Percentiles rank a stretch among this genome's conserved stretches.
phyloP scores from a whole-genome alignment of 2,113 vertebrate species.

The Gopherus evgoodei region DNA sequence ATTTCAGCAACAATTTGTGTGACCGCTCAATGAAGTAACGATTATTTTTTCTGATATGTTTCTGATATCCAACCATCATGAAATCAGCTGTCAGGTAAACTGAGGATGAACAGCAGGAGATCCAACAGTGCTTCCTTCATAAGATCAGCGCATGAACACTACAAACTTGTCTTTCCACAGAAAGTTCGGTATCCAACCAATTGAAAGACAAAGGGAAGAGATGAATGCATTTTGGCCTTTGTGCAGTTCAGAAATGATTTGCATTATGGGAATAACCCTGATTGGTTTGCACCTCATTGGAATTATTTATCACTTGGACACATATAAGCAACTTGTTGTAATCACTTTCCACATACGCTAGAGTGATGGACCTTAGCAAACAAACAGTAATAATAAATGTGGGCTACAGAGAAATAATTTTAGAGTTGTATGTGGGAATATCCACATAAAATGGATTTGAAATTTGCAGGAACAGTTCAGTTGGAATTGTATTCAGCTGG shows the following conservation, averaged over 20 bases:
- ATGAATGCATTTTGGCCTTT: not conserved
- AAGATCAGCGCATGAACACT: slow-evolving; percentile 71
- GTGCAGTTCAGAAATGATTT: not conserved
- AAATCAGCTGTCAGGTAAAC: slow-evolving; percentile 71
- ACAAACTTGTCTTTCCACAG: not conserved
- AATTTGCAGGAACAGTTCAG: slow-evolving; percentile 12
- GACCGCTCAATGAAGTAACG: not conserved
- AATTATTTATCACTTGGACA: not conserved
- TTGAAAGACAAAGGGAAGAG: not conserved
- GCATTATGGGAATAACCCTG: not conserved
- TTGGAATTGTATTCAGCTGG: not conserved
- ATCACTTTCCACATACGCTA: not conserved
- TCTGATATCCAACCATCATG: slow-evolving; percentile 7
- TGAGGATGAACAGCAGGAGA: slow-evolving; percentile 64
- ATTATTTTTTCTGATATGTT: not conserved
- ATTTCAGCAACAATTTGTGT: not conserved
- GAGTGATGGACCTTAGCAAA: not conserved
- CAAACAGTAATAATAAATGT: not conserved
- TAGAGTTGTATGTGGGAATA: not conserved
- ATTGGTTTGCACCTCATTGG: not conserved
- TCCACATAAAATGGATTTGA: not conserved
- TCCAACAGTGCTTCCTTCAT: slow-evolving; percentile 50
- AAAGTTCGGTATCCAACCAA: not conserved
- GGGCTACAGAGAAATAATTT: not conserved
- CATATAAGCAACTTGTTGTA: not conserved